Evolutionary conservation across 2,888 invertebrate species (phyloP).

Genomic region (Caenorhabditis parvicauda): DNA sequence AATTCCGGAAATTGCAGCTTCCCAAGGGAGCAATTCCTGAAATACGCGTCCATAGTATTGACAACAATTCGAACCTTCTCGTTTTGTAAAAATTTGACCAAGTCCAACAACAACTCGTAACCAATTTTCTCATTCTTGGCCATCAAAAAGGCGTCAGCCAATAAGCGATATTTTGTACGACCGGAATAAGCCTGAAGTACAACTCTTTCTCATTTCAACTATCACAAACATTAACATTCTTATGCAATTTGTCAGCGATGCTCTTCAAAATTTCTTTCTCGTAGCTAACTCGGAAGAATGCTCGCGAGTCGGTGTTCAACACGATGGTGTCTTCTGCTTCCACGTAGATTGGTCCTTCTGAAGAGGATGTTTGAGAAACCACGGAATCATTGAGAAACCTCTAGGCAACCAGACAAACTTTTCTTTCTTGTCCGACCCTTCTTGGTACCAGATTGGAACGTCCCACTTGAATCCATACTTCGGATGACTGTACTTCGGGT

Average conservation of each 20-base stretch:
- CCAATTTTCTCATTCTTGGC: conserved; percentile 26
- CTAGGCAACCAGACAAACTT: no score
- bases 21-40: no score
- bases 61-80: conserved; percentile 28
- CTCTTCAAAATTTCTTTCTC: conserved; percentile 38
- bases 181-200: conserved; percentile 20
- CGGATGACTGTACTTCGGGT: conserved; percentile 38
- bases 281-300: conserved; percentile 60
- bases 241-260: no score
- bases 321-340: conserved; percentile 28
- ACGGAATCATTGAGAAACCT: no score
- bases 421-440: no score
- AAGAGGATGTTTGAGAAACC: no score
- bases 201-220: no score
- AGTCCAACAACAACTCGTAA: conserved; percentile 26
- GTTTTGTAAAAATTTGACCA: conserved; percentile 25
- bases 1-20: conserved; percentile 9
- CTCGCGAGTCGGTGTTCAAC: conserved; percentile 51
- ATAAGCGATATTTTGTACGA: conserved; percentile 28
- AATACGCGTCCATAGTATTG: no score
- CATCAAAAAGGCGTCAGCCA: conserved; percentile 36
- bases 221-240: no score
- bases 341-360: conserved; percentile 9
- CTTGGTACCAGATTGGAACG: conserved; percentile 58
- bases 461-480: conserved; percentile 55